Evolutionary conservation across 2,888 invertebrate genomes (phyloP).

Genomic region (Lagria hirta): DNA sequence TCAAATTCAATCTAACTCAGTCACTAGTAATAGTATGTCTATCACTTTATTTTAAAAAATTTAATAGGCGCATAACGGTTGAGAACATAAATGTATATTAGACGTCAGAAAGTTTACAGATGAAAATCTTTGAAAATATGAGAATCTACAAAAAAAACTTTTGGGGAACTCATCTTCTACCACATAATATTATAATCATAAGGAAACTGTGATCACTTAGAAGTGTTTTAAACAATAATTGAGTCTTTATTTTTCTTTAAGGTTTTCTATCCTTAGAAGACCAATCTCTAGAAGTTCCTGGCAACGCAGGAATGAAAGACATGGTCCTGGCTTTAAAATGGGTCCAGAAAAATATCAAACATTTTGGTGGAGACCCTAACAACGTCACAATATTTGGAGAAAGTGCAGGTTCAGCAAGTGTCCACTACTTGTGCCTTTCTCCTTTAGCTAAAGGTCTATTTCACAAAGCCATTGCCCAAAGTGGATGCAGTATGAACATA

Average conservation of each 20-base stretch:
- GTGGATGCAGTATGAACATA: slow-evolving; percentile 40
- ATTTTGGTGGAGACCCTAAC: slow-evolving; percentile 57
- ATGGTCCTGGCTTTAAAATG: slow-evolving; percentile 57
- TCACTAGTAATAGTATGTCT: no score
- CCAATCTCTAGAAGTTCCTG: slow-evolving; percentile 54
- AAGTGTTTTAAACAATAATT: neutral
- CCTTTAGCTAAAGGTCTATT: slow-evolving; percentile 52
- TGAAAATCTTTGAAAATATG: no score
- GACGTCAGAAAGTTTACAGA: no score
- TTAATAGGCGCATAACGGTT: no score
- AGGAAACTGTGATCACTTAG: neutral
- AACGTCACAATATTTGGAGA: slow-evolving; percentile 60
- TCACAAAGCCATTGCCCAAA: slow-evolving; percentile 46
- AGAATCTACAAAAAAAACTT: neutral
- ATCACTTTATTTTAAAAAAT: no score
- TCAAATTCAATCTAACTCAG: no score
- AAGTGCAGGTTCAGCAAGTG: slow-evolving; percentile 57
- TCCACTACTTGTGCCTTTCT: slow-evolving; percentile 56
- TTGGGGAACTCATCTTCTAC: no score
- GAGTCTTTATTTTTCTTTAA: no score
- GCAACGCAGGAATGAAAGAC: slow-evolving; percentile 60
- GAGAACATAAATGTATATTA: no score
- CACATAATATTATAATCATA: no score
- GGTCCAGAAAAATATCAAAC: slow-evolving; percentile 56
- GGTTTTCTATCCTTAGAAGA: slow-evolving; percentile 58